Percentiles rank a stretch among this genome's conserved stretches.
Conservation (phyloP, 2,888 invertebrate genomes). For the Cyclophora punctaria region DNA sequence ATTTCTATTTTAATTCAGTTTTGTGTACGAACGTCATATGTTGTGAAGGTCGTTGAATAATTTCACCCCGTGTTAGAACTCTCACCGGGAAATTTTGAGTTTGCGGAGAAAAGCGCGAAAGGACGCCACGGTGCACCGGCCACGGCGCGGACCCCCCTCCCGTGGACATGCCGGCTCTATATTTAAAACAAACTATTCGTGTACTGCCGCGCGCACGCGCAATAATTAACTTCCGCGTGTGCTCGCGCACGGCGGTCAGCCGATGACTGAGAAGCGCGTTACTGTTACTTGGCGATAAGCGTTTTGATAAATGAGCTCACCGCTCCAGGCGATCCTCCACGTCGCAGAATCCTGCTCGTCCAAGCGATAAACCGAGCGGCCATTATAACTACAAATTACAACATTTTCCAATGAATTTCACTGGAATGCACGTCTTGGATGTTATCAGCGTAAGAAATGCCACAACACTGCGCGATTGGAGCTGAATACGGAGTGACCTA, state of each 20-base stretch:
- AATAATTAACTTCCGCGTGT: slow-evolving; percentile 70
- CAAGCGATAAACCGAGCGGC: slow-evolving; percentile 57
- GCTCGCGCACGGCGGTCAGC: slow-evolving; percentile 66
- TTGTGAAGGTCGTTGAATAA: slow-evolving; percentile 40
- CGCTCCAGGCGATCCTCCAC: slow-evolving; percentile 68
- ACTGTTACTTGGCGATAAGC: slow-evolving; percentile 58
- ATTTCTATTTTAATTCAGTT: slow-evolving; percentile 56
- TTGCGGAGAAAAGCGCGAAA: slow-evolving; percentile 61
- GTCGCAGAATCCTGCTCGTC: slow-evolving; percentile 62
- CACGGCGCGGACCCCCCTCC: slow-evolving; percentile 81
- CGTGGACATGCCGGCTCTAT: slow-evolving; percentile 69
- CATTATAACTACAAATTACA: slow-evolving; percentile 28
- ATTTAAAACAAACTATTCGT: slow-evolving; percentile 72
- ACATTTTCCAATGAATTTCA: no score
- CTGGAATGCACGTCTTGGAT: slow-evolving; percentile 26
- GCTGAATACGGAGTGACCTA: slow-evolving; percentile 39
- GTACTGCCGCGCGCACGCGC: slow-evolving; percentile 67
- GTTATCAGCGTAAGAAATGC: slow-evolving; percentile 57
- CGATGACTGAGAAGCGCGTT: slow-evolving; percentile 65
- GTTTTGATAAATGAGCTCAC: slow-evolving; percentile 67
- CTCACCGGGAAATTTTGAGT: slow-evolving; percentile 65
- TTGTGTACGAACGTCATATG: slow-evolving; percentile 57
- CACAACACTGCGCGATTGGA: slow-evolving; percentile 54
- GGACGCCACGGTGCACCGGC: slow-evolving; percentile 80
- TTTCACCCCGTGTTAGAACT: slow-evolving; percentile 43